phyloP scores from a whole-genome alignment of 2,888 invertebrate species.

The Cremastobaeus sp. region DNA sequence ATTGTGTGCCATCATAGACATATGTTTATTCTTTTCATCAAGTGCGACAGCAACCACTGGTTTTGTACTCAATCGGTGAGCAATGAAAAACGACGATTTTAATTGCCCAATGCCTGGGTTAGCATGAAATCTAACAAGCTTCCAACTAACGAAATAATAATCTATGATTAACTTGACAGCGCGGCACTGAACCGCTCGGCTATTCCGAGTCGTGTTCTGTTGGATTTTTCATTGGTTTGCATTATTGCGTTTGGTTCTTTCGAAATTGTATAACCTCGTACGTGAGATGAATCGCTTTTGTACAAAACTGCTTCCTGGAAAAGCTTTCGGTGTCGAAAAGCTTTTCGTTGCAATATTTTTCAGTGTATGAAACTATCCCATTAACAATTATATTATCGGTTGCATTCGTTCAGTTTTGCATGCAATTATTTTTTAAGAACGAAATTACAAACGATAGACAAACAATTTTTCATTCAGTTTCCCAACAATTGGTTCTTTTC shows the following conservation, averaged over 20 bases:
- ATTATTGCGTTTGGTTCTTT: constrained; percentile 28
- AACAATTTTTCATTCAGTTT: constrained; percentile 7
- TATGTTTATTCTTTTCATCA: constrained; percentile 4
- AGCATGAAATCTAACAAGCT: constrained; percentile 59
- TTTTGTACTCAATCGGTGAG: constrained; percentile 1
- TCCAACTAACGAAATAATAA: constrained; percentile 48
- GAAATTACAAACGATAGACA: not conserved
- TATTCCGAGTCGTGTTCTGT: constrained; percentile 20
- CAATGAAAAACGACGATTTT: constrained; percentile 10
- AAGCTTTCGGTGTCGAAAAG: constrained; percentile 51
- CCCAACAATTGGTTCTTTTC: constrained; percentile 10
- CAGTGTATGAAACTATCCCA: constrained; percentile 35
- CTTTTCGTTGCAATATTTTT: constrained; percentile 43
- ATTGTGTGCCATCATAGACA: too few relatives aligned
- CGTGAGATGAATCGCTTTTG: constrained; percentile 48
- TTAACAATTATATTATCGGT: constrained; percentile 12
- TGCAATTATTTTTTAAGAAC: constrained; percentile 16
- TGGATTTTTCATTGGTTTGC: constrained; percentile 27
- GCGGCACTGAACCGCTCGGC: not conserved
- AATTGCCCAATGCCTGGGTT: constrained; percentile 33
- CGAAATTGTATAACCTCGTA: constrained; percentile 20
- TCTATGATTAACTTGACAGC: constrained; percentile 31
- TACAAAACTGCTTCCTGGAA: constrained; percentile 47
- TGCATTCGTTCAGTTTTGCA: constrained; percentile 42
- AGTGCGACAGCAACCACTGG: not conserved